A percentile compares a stretch with the other conserved stretches of the same genome.
These are phyloP conservation scores for Metacarcinus magister DNA, from an alignment of 2,888 invertebrate species.

Conservation along the genomic window DNA sequence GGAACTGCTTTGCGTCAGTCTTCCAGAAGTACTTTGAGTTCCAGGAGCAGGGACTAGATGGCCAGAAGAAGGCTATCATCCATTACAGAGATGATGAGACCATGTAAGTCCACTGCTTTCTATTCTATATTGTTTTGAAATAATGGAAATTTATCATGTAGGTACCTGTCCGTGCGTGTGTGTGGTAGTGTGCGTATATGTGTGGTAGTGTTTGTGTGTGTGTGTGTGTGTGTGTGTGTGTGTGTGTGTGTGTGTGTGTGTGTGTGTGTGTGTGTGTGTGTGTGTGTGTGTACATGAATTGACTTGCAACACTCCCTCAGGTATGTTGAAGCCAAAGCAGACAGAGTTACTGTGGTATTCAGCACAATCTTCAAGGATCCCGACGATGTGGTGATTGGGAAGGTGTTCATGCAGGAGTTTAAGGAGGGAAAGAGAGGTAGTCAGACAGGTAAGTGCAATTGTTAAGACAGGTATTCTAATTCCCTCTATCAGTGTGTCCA, in stretches of 20 bases:
- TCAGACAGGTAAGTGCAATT: constrained; percentile 90
- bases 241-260: background rate
- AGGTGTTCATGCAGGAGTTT: constrained; percentile 99
- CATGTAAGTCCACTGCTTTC: constrained; percentile 88
- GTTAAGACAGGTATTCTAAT: background rate
- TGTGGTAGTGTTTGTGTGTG: too few relatives aligned
- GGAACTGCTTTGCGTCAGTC: constrained; percentile 99
- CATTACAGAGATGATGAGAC: constrained; percentile 99
- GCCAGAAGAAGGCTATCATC: constrained; percentile 95
- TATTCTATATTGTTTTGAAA: background rate
- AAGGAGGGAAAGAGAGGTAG: constrained; percentile 98
- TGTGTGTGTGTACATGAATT: background rate
- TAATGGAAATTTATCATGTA: background rate
- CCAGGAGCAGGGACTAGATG: constrained; percentile 96
- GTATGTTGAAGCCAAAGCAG: constrained; percentile 98
- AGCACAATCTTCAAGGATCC: constrained; percentile 99
- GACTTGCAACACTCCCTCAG: constrained; percentile 86
- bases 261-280: background rate
- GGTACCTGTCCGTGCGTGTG: background rate
- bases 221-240: background rate
- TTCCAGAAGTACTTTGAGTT: constrained; percentile 99
- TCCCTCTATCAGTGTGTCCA: background rate
- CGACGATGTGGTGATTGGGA: constrained; percentile 99
- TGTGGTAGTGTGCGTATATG: background rate
- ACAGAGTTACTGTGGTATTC: constrained; percentile 99